These are phyloP conservation scores for Pristionchus exspectatus DNA, from an alignment of 2,888 invertebrate genomes.

Conservation along the genomic window DNA sequence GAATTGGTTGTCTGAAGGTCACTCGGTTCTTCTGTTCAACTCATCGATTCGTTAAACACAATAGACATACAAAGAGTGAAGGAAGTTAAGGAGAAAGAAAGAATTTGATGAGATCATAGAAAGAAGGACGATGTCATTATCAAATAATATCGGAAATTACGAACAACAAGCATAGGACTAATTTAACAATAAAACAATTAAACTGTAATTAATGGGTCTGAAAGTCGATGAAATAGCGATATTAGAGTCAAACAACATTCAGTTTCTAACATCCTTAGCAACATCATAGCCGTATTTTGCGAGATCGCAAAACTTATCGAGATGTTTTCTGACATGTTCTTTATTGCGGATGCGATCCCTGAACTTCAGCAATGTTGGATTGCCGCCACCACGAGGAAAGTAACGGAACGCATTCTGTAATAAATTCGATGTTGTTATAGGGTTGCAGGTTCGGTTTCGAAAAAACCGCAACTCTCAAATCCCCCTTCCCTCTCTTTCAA, in stretches of 20 bases:
- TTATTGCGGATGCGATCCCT: not conserved
- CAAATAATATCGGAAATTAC: not conserved
- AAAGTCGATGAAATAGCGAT: not conserved
- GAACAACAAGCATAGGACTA: not conserved
- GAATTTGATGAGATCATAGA: not conserved
- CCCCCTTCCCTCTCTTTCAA: too few species aligned
- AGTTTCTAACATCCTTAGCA: not conserved
- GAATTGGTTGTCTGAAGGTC: conserved; percentile 35
- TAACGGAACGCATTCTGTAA: not conserved
- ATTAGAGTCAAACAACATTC: not conserved
- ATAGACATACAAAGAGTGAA: not conserved
- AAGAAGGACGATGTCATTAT: not conserved
- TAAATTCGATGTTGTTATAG: not conserved
- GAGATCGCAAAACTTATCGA: not conserved
- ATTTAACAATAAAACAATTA: not conserved
- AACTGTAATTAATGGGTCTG: not conserved
- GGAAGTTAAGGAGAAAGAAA: not conserved
- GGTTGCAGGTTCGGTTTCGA: too few species aligned
- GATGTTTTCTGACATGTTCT: not conserved
- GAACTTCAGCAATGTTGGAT: not conserved
- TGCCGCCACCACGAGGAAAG: not conserved
- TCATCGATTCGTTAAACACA: not conserved
- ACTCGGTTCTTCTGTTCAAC: conserved; percentile 12
- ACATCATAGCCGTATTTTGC: not conserved
- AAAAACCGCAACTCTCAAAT: too few species aligned